These are phyloP conservation scores for Drosophila tsacasi DNA, from an alignment of 1,140 invertebrate genomes.

Conservation along the genomic window DNA sequence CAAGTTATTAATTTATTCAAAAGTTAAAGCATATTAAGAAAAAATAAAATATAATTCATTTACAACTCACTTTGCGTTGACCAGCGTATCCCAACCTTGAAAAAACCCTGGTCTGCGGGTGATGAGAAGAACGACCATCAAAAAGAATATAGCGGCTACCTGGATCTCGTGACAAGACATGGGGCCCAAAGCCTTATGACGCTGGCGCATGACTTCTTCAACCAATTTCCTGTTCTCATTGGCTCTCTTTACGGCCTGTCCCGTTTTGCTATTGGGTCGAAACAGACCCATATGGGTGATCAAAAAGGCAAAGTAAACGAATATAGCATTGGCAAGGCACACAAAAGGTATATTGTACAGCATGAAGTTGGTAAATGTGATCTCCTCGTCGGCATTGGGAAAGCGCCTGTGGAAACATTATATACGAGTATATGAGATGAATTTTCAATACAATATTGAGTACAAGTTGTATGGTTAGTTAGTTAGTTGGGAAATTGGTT, in stretches of 20 bases:
- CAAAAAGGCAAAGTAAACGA: slow-evolving; percentile 88
- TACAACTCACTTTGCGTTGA: slow-evolving; percentile 42
- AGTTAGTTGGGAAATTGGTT: neutral
- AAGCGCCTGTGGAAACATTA: slow-evolving; percentile 84
- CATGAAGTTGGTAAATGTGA: slow-evolving; percentile 92
- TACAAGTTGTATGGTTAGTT: too few relatives aligned
- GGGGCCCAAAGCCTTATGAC: slow-evolving; percentile 90
- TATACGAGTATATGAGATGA: neutral
- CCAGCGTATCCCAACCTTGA: slow-evolving; percentile 48
- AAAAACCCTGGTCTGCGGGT: slow-evolving; percentile 90
- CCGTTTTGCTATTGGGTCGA: slow-evolving; percentile 86
- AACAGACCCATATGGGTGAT: slow-evolving; percentile 90
- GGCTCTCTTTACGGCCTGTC: slow-evolving; percentile 85
- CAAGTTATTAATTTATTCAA: too few relatives aligned
- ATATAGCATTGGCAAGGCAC: slow-evolving; percentile 88
- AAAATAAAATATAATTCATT: neutral
- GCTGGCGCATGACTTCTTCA: slow-evolving; percentile 87
- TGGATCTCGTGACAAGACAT: slow-evolving; percentile 92
- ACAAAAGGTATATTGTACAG: slow-evolving; percentile 87
- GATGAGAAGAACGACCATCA: slow-evolving; percentile 93
- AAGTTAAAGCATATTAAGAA: too few relatives aligned
- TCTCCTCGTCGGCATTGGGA: slow-evolving; percentile 86
- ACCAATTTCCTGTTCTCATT: slow-evolving; percentile 87
- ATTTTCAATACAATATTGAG: neutral
- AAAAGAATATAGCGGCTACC: slow-evolving; percentile 90